These are phyloP conservation scores for Ariopsis seemanni DNA, from an alignment of 2,113 vertebrate species.

Conservation along the genomic window DNA sequence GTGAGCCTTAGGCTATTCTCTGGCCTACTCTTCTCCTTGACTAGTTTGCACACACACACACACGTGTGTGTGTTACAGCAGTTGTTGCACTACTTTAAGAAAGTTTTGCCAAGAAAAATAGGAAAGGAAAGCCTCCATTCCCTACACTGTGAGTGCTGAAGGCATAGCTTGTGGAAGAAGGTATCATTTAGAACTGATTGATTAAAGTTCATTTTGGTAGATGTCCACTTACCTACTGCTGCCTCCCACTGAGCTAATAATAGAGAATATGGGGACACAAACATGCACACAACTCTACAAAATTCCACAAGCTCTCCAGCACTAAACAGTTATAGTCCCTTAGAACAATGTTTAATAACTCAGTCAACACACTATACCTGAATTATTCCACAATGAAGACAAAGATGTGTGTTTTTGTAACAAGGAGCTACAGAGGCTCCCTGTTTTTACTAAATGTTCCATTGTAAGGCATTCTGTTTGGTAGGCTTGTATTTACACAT, in stretches of 20 bases:
- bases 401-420: background rate
- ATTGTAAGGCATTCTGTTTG: background rate
- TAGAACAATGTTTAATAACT: background rate
- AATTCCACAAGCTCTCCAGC: background rate
- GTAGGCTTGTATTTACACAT: background rate
- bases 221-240: slow-evolving; percentile 31
- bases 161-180: background rate
- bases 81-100: slow-evolving; percentile 32
- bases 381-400: slow-evolving; percentile 16
- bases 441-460: background rate
- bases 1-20: slow-evolving; percentile 63
- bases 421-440: background rate
- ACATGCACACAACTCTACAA: slow-evolving; percentile 5
- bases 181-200: slow-evolving; percentile 36
- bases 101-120: background rate
- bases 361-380: background rate
- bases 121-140: background rate
- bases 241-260: slow-evolving; percentile 35
- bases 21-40: slow-evolving; percentile 48
- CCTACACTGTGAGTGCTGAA: background rate
- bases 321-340: background rate
- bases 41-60: background rate
- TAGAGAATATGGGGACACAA: slow-evolving; percentile 1
- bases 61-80: background rate
- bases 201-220: slow-evolving; percentile 34